These are phyloP conservation scores for Burhinus bistriatus DNA, from an alignment of 2,113 vertebrate species.

Conservation along the genomic window DNA sequence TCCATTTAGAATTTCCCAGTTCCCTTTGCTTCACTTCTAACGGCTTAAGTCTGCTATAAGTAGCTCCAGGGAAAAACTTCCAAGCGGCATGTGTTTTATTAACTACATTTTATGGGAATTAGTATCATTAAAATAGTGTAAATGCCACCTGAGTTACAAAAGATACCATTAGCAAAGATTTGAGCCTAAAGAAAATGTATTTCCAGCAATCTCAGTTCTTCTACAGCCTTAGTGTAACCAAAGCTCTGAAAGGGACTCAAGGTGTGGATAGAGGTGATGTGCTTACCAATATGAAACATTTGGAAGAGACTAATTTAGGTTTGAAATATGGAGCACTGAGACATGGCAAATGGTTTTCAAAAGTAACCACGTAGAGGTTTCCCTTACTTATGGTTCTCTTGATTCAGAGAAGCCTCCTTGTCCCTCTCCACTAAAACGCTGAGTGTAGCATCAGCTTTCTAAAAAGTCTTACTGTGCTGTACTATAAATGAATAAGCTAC, in stretches of 20 bases:
- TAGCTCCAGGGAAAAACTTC: conserved; percentile 31
- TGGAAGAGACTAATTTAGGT: conserved; percentile 52
- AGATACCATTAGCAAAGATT: conserved; percentile 41
- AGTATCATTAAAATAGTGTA: conserved; percentile 54
- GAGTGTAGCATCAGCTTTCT: not conserved
- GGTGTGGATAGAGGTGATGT: not conserved
- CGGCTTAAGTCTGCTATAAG: conserved; percentile 42
- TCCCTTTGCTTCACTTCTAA: conserved; percentile 6
- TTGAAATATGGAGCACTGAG: conserved; percentile 45
- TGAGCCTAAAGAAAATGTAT: conserved; percentile 55
- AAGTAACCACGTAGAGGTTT: conserved; percentile 44
- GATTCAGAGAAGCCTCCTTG: not conserved
- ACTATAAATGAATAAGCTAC: conserved; percentile 8
- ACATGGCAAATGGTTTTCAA: conserved; percentile 25
- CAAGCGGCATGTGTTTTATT: conserved; percentile 55
- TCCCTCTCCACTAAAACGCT: not conserved
- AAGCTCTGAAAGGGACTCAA: conserved; percentile 49
- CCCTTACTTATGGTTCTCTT: not conserved
- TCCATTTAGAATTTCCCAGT: not conserved
- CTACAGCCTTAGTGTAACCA: conserved; percentile 36
- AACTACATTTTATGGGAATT: conserved; percentile 56
- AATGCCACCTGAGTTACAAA: conserved; percentile 55
- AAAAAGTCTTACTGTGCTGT: not conserved
- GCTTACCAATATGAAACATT: conserved; percentile 8
- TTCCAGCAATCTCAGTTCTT: conserved; percentile 53